Conservation (phyloP, 2,797 vertebrate species). For the Tamandua tetradactyla region DNA sequence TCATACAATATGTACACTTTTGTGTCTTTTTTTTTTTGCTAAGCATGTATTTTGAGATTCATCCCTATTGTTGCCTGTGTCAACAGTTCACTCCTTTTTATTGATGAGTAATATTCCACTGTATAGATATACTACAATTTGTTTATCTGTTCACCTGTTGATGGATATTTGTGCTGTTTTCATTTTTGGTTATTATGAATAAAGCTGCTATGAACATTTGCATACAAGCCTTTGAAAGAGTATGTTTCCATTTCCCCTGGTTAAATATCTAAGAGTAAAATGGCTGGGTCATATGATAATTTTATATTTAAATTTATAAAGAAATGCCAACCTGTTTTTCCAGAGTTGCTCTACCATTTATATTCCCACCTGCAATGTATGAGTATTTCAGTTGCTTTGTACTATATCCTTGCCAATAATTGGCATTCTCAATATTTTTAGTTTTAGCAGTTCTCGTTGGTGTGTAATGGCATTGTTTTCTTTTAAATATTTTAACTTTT, state of each 20-base stretch:
- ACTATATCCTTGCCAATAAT: no score
- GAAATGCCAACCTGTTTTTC: neutral
- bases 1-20: neutral
- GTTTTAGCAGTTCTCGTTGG: neutral
- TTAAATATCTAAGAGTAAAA: no score
- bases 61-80: no score
- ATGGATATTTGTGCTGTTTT: neutral
- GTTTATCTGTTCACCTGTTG: neutral
- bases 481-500: neutral
- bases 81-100: no score
- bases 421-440: neutral
- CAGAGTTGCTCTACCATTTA: neutral
- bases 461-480: neutral
- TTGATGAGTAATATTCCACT: neutral
- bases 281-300: neutral
- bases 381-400: no score
- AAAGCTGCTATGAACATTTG: no score
- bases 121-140: neutral
- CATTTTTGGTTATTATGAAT: no score
- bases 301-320: neutral
- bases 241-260: no score
- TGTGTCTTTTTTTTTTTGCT: neutral
- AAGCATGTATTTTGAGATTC: neutral
- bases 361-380: neutral
- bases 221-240: no score